A percentile compares a stretch with the other conserved stretches of the same genome.
phyloP scores from a whole-genome alignment of 2,888 invertebrate species.

The Lasioglossum malachurum region DNA sequence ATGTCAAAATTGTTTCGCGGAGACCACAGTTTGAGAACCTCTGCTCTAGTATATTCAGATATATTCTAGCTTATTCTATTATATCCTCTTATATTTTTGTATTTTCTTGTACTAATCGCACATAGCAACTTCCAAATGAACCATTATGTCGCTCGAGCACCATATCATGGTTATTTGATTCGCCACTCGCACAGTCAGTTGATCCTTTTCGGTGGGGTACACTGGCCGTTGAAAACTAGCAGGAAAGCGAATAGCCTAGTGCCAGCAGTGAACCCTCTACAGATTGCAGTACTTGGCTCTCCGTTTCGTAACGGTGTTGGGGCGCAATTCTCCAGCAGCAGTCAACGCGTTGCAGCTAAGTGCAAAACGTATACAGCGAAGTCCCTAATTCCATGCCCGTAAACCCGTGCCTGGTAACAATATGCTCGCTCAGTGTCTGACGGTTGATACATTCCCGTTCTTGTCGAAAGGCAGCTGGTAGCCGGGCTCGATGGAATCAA shows the following conservation, averaged over 20 bases:
- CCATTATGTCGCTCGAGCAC: not conserved
- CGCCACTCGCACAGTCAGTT: not conserved
- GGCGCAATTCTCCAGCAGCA: constrained; percentile 30
- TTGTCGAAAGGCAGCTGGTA: constrained; percentile 24
- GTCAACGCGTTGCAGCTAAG: constrained; percentile 29
- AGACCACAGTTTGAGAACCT: too few species aligned
- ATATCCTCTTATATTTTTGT: too few species aligned
- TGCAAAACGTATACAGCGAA: constrained; percentile 32
- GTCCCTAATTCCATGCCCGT: constrained; percentile 57
- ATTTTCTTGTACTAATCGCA: too few species aligned
- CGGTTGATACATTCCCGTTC: constrained; percentile 53
- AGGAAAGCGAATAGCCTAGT: not conserved
- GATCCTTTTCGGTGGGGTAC: not conserved
- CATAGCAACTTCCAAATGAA: too few species aligned
- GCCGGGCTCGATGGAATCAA: constrained; percentile 61
- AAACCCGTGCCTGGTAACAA: constrained; percentile 46
- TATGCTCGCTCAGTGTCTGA: constrained; percentile 53
- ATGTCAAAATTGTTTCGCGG: too few species aligned
- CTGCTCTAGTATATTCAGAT: too few species aligned
- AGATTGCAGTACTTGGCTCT: not conserved
- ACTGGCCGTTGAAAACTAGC: not conserved
- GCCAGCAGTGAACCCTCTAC: not conserved
- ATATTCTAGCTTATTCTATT: too few species aligned
- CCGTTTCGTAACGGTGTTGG: constrained; percentile 18
- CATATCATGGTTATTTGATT: not conserved